Evolutionary conservation across 2,113 vertebrate genomes (phyloP), one percentile per base, ranked within the genome.

Genomic region (Phylloscopus trochiloides): DNA sequence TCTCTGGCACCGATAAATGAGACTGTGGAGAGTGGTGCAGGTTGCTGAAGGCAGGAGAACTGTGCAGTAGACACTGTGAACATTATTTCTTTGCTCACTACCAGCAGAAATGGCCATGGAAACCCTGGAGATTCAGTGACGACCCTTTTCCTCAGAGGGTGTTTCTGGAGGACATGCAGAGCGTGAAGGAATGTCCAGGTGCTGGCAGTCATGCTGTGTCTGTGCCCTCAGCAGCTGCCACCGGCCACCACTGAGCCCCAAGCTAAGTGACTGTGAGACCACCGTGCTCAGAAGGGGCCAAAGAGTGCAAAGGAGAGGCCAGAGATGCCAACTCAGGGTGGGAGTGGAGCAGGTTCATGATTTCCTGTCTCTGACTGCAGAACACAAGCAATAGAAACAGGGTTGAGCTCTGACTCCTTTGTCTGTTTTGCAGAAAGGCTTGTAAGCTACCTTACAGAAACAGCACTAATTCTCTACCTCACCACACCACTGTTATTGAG

Each of bases 171-270:
- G 76, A 34, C 14, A 3, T 0, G 13, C 26, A 34, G 72, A 29
- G 16, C 14, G 9, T 1, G 12, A 31, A 6, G 50, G 32, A 62
- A 13, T 5, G 3, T 6, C 6, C 21, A 36, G 29, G 9, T 11
- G 10, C 20, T 21, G 26, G 26, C 29, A 38, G 14, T 15, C 10
- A 6, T 0, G 1, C 15, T 31, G 3, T 29, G 17, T 6, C 21
- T 47, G 4, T 15, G 20, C 7, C 25, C 50, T 1, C 0, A 31
- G 62, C 10, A 31, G 58, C 36, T 57, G 76, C 31, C 36, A 68
- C n/a, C 22, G 31, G 3, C 6, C 31, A 18, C 14, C 3, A 1
- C 47, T 11, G 7, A 67, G 25, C 6, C 47, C 36, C 4, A 6
- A 52, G 59, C 12, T 10, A 31, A 32, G 36, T 0, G 2, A 3